Base-by-base conservation (phyloP, 2,888 invertebrate genomes). In the Aelia acuminata region DNA sequence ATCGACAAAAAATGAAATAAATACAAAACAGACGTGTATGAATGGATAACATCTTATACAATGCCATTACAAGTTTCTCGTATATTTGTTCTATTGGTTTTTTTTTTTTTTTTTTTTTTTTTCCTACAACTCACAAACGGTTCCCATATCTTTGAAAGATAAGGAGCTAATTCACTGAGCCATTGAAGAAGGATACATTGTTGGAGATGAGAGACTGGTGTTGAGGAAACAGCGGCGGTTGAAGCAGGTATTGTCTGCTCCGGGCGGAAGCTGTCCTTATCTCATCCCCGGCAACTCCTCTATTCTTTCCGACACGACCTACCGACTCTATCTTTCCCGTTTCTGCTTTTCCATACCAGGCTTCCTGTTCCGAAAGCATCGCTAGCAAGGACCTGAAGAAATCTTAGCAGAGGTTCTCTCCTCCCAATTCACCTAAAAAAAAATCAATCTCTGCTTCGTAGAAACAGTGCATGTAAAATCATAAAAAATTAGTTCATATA, bases 271-370 rank as follows among this genome's bases (percentile, higher is more conserved):
- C 63, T 35, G 7, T 70, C 63, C 63, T 70, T 70, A 70, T 70
- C 63, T 70, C 35, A 70, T 31, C 63, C 20, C 2, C 1, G 2
- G 63, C 18, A 70, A 70, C 63, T 70, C 63, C 63, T 70, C 63
- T 70, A 70, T 70, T 70, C 31, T 70, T 35, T 35, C 63, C 63
- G 31, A 8, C 63, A 70, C 63, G 63, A 35, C 63, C 63, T 70
- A 20, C 18, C 63, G 20, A 1, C 20, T 35, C 20, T 35, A 35
- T 35, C 63, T 18, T 63, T 11, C 7, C 63, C 18, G 18, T 35
- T 35, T 10, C n/a, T n/a, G 1, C 31, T 70, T 70, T 10, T 43
- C 63, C 8, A 70, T 70, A 0, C 18, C 35, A 70, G 20, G 63
- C 63, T 70, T 7, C 63, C 35, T 35, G 63, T 35, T 70, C 35